These are phyloP conservation scores for Rhabdophis nuchalis DNA, from an alignment of 2,797 vertebrate genomes.

Conservation along the genomic window DNA sequence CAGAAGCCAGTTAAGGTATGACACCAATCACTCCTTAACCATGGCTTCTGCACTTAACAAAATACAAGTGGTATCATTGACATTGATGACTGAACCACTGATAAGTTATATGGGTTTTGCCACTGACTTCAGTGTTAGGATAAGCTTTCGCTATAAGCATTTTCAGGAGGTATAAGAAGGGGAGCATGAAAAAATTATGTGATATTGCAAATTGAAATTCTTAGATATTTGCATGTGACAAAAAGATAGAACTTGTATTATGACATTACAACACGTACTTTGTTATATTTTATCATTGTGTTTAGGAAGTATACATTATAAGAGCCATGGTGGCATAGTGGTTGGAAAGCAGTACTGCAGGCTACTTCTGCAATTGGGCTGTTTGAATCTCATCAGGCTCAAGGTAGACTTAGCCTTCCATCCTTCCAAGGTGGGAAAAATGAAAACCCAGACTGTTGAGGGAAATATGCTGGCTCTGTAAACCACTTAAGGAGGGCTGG, in stretches of 20 bases:
- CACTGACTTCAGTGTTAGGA: neutral
- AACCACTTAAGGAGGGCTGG: too few species aligned
- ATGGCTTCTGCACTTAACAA: neutral
- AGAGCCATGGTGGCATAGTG: too few species aligned
- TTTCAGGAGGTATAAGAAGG: neutral
- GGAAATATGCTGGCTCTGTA: too few species aligned
- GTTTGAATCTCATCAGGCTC: too few species aligned
- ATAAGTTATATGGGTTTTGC: neutral
- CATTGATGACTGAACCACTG: neutral
- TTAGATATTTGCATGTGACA: neutral
- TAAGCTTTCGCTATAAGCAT: neutral
- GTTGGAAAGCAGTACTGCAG: too few species aligned
- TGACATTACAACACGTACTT: neutral
- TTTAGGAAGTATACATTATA: neutral
- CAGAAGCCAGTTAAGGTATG: neutral
- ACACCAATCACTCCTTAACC: neutral
- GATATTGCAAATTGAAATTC: neutral
- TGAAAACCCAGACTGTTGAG: too few species aligned
- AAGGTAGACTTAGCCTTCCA: too few species aligned
- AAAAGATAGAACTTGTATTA: neutral
- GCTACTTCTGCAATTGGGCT: too few species aligned
- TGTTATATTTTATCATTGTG: neutral
- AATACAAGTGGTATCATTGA: neutral
- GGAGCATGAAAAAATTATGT: neutral
- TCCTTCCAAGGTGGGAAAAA: too few species aligned